Evolutionary conservation across 2,797 vertebrate genomes (phyloP).

Genomic region (Poeciliopsis infans): DNA sequence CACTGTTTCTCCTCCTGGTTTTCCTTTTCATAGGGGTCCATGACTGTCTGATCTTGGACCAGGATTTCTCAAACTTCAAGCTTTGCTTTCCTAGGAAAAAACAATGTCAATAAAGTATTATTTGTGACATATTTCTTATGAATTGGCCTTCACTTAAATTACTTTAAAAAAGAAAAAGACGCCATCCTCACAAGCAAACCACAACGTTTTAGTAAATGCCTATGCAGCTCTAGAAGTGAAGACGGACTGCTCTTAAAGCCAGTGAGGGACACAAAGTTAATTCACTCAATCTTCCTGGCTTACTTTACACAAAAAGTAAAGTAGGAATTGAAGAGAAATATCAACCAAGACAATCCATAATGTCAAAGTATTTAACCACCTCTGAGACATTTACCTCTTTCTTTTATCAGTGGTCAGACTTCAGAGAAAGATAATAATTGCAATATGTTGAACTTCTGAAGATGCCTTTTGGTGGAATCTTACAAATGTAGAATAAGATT

Average conservation of each 20-base stretch:
- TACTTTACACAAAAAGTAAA: not conserved
- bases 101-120: not conserved
- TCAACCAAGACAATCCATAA: not conserved
- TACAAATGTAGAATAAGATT: not conserved
- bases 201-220: not conserved
- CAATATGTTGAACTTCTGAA: not conserved
- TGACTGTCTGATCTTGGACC: not conserved
- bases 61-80: not conserved
- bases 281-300: not conserved
- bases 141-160: not conserved
- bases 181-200: not conserved
- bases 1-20: slow-evolving; percentile 18
- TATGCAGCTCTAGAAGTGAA: not conserved
- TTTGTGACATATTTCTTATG: not conserved
- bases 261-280: not conserved
- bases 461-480: not conserved
- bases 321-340: not conserved
- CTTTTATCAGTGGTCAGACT: not conserved
- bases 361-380: not conserved
- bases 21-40: slow-evolving; percentile 37
- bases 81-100: not conserved
- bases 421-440: not conserved
- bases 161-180: not conserved
- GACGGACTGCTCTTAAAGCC: not conserved
- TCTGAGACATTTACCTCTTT: not conserved